Conservation (phyloP, 1,140 invertebrate genomes). For the Caerostris extrusa region DNA sequence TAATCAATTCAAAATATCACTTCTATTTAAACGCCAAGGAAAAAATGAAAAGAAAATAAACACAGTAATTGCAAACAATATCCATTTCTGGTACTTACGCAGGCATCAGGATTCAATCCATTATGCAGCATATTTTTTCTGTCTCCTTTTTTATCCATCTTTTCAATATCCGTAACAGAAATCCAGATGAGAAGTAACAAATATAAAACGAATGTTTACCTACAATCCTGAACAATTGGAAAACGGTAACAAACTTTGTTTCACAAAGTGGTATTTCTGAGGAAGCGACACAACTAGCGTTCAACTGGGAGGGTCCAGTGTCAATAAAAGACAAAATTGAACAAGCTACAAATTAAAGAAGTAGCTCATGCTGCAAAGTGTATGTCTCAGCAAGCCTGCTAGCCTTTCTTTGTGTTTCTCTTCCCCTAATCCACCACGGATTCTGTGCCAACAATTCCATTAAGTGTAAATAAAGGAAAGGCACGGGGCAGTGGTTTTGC, state of each 20-base stretch:
- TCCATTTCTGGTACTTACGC: not conserved
- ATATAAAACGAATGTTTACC: not conserved
- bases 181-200: not conserved
- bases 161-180: not conserved
- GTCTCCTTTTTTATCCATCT: conserved; percentile 56
- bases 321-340: conserved; percentile 25
- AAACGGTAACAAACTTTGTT: not conserved
- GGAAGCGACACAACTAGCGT: not conserved
- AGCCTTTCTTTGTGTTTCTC: conserved; percentile 34
- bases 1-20: too few species aligned
- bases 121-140: conserved; percentile 47
- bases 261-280: not conserved
- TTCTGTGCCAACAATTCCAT: conserved; percentile 70
- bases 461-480: conserved; percentile 71
- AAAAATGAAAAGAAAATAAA: too few species aligned
- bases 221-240: not conserved
- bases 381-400: conserved; percentile 53
- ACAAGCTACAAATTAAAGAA: conserved; percentile 46
- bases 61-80: too few species aligned
- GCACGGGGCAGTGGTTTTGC: conserved; percentile 7
- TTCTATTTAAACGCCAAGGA: too few species aligned
- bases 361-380: conserved; percentile 51
- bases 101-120: conserved; percentile 22
- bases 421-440: not conserved
- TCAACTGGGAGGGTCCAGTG: conserved; percentile 10